Percentiles rank a stretch among this genome's conserved stretches.
Evolutionary conservation across 2,888 invertebrate genomes (phyloP).

Genomic region (Hedya salicella): DNA sequence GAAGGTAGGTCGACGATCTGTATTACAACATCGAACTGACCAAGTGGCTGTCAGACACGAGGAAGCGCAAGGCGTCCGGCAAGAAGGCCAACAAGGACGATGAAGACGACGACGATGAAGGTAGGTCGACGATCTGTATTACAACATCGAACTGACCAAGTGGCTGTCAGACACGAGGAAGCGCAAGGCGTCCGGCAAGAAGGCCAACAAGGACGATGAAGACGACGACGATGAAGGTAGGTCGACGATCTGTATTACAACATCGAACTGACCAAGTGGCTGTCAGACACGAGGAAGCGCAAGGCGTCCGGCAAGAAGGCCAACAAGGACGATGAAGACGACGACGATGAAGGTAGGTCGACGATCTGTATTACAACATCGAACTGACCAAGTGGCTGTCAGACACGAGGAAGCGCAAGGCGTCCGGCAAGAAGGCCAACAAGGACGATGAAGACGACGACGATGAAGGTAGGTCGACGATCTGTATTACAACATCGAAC

Average conservation of each 20-base stretch:
- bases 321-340: constrained; percentile 84
- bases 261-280: constrained; percentile 93
- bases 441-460: too few relatives aligned
- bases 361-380: background rate
- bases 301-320: constrained; percentile 84
- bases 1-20: constrained; percentile 60
- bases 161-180: constrained; percentile 91
- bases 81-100: constrained; percentile 83
- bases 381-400: background rate
- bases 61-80: constrained; percentile 87
- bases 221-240: constrained; percentile 83
- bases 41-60: constrained; percentile 89
- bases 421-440: too few relatives aligned
- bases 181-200: constrained; percentile 85
- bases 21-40: constrained; percentile 88
- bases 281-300: constrained; percentile 89
- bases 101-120: constrained; percentile 85
- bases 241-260: background rate
- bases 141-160: constrained; percentile 89
- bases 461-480: background rate
- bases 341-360: constrained; percentile 79
- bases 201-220: constrained; percentile 84
- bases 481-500: background rate
- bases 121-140: constrained; percentile 46
- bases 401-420: too few relatives aligned